These are phyloP conservation scores for Scaptomyza graminum DNA, from an alignment of 1,140 invertebrate species.

Conservation along the genomic window DNA sequence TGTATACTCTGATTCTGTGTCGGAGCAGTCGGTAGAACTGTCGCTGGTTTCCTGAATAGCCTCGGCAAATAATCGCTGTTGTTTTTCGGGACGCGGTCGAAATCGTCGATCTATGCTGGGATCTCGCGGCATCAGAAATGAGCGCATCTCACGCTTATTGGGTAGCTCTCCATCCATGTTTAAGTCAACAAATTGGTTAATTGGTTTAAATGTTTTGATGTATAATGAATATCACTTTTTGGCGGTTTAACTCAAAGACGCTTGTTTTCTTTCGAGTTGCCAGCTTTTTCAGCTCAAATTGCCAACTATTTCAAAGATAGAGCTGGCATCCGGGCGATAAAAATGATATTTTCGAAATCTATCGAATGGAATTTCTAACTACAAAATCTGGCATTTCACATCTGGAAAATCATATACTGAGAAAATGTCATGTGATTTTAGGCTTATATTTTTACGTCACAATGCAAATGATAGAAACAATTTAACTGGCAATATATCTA, in stretches of 20 bases:
- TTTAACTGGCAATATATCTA: neutral
- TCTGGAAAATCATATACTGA: too few species aligned
- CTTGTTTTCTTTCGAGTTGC: conserved; percentile 16
- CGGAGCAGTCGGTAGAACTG: conserved; percentile 50
- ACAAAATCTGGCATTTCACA: too few species aligned
- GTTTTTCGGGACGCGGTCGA: conserved; percentile 64
- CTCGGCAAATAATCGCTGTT: conserved; percentile 62
- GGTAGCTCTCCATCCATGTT: conserved; percentile 10
- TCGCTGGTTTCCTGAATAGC: conserved; percentile 61
- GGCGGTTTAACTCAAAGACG: conserved; percentile 37
- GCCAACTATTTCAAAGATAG: conserved; percentile 20
- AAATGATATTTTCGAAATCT: neutral
- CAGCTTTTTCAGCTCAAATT: conserved; percentile 5
- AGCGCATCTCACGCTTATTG: conserved; percentile 63
- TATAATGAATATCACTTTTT: conserved; percentile 19
- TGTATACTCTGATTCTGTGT: conserved; percentile 58
- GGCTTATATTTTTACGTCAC: too few species aligned
- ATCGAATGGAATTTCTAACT: neutral
- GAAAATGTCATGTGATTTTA: too few species aligned
- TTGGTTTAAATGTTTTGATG: neutral
- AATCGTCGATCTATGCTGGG: conserved; percentile 75
- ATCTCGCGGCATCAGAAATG: conserved; percentile 73
- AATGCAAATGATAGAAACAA: neutral
- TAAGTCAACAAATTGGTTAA: neutral
- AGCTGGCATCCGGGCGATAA: neutral